Percentiles rank a stretch among this genome's conserved stretches.
These are phyloP conservation scores for Trachymyrmex septentrionalis DNA, from an alignment of 1,140 invertebrate species.

Conservation along the genomic window DNA sequence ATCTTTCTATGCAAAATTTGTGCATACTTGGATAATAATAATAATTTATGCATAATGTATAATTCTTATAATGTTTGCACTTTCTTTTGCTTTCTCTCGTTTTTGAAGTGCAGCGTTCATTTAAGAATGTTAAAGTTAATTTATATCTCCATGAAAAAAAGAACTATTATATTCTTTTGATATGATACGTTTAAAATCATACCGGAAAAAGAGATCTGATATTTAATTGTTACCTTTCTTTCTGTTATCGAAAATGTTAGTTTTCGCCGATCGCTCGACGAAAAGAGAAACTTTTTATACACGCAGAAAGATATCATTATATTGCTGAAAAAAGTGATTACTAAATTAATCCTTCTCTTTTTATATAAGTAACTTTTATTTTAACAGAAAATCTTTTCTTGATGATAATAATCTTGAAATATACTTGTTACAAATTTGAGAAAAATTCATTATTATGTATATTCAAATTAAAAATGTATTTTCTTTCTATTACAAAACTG, in stretches of 20 bases:
- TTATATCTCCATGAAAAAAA: background rate
- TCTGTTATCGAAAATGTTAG: background rate
- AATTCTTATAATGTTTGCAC: conserved; percentile 18
- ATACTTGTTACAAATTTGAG: too few species aligned
- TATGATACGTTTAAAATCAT: conserved; percentile 1
- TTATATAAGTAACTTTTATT: too few species aligned
- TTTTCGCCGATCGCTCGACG: background rate
- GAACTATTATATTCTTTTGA: background rate
- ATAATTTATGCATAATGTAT: conserved; percentile 47
- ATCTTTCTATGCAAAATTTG: conserved; percentile 4
- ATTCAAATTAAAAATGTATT: too few species aligned
- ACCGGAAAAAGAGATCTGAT: background rate
- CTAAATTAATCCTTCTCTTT: too few species aligned
- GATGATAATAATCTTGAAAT: too few species aligned
- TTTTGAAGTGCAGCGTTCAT: conserved; percentile 26
- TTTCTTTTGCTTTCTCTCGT: conserved; percentile 50
- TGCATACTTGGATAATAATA: conserved; percentile 2
- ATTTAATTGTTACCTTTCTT: background rate
- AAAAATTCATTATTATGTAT: too few species aligned
- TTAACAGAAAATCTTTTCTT: too few species aligned
- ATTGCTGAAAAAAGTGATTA: too few species aligned
- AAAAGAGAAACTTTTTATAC: background rate
- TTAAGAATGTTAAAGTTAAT: conserved; percentile 32
- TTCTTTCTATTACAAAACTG: too few species aligned
- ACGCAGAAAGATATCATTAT: too few species aligned